phyloP scores from a whole-genome alignment of 2,113 vertebrate genomes.

The Baryphthengus martii region DNA sequence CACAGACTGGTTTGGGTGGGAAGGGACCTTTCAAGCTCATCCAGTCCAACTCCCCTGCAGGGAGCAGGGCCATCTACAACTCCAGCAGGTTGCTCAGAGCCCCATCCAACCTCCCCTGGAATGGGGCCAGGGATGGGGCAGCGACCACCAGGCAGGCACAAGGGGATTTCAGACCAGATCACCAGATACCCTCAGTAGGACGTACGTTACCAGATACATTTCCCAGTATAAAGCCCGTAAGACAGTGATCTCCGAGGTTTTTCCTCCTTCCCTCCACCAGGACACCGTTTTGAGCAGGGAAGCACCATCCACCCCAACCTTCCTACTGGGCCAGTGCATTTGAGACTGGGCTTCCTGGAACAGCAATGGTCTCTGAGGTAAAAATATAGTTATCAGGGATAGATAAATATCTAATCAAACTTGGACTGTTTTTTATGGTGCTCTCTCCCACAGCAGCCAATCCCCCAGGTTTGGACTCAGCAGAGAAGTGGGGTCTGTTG shows the following conservation, averaged over 20 bases:
- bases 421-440: background rate
- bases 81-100: no score
- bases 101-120: no score
- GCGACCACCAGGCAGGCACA: background rate
- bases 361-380: background rate
- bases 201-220: background rate
- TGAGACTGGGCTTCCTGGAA: background rate
- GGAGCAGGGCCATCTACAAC: no score
- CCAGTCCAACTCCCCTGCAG: background rate
- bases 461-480: background rate
- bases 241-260: background rate
- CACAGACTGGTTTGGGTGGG: background rate
- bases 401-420: no score
- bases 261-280: background rate
- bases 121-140: no score
- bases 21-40: background rate
- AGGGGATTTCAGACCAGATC: background rate
- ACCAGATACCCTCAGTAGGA: background rate
- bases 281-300: background rate
- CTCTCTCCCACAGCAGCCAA: background rate
- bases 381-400: background rate
- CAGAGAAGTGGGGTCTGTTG: background rate
- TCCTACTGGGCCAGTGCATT: no score
- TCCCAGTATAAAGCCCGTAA: background rate
- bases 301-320: background rate